These are phyloP conservation scores for Idaea straminata DNA, from an alignment of 2,888 invertebrate genomes.

Conservation along the genomic window DNA sequence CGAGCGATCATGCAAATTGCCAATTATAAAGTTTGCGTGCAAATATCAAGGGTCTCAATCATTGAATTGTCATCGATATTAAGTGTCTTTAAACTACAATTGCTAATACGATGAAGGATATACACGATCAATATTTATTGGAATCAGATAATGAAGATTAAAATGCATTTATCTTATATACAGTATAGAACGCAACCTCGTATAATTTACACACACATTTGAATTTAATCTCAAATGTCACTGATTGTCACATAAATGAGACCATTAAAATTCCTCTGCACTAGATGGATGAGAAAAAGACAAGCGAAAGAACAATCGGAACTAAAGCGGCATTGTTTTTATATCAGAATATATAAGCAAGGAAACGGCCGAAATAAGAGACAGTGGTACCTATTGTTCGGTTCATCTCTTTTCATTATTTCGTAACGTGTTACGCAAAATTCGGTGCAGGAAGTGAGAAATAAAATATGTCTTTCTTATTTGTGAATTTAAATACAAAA, in stretches of 20 bases:
- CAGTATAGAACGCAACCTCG: neutral
- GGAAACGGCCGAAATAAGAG: constrained; percentile 59
- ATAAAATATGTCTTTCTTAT: constrained; percentile 33
- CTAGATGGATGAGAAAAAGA: constrained; percentile 43
- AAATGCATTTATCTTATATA: neutral
- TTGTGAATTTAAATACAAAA: constrained; percentile 35
- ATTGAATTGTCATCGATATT: constrained; percentile 6
- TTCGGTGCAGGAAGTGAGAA: constrained; percentile 38
- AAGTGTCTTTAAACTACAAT: neutral
- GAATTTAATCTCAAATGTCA: constrained; percentile 2
- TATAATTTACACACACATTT: neutral
- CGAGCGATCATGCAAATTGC: constrained; percentile 54
- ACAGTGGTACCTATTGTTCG: constrained; percentile 59
- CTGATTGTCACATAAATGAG: constrained; percentile 15
- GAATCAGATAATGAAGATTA: neutral
- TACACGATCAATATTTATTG: neutral
- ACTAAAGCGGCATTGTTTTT: constrained; percentile 60
- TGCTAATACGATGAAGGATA: neutral
- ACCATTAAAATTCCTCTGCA: constrained; percentile 15
- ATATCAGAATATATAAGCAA: constrained; percentile 55
- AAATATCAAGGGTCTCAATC: constrained; percentile 25
- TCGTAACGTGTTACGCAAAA: constrained; percentile 58
- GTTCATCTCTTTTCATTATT: constrained; percentile 41
- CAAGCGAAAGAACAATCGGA: constrained; percentile 49
- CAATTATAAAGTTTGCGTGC: constrained; percentile 45